Base-by-base conservation (phyloP, 2,113 vertebrate species). In the Hippoglossus stenolepis region DNA sequence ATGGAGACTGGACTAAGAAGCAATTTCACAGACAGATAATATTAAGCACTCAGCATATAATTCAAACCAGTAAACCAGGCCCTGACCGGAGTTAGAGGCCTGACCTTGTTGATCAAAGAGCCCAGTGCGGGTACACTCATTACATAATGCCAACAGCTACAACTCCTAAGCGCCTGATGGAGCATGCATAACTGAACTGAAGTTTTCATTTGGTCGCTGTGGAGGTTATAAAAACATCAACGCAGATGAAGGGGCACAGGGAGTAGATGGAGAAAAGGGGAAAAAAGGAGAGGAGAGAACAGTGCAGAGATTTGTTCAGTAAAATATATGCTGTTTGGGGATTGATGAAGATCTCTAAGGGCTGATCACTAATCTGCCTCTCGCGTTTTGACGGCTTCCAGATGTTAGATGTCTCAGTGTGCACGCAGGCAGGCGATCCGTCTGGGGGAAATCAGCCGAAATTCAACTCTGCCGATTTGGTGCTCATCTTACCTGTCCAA, bases 401-500 rank as follows among this genome's bases (percentile, higher is more conserved):
- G 76, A 86, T 89, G 82, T 78, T 17, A 13, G 60, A 65, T 13
- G 31, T 73, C 72, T 70, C 47, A 4, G 54, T 28, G 59, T 62
- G 58, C 65, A 66, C 28, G 45, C n/a, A 69, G 40, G 35, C 63
- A 65, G 38, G 5, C 71, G 7, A 70, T 64, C 78, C 23, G 65
- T 40, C 64, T 23, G 3, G n/a, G 45, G 45, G 28, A 31, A 31
- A 66, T 35, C 40, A 62, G 31, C 2, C 11, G 5, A 59, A 69
- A 74, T 28, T 57, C 8, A 64, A 24, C 62, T 60, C 28, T 45
- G 59, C 49, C 28, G 26, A 66, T 61, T 65, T 28, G 38, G 5
- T 60, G 69, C 62, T 38, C 10, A 10, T 21, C 85, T 94, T 94
- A 99, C 98, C 97, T 97, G 93, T 99, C 98, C 86, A 99, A 91